Evolutionary conservation across 2,888 invertebrate species (phyloP).

Genomic region (Papilio demoleus): DNA sequence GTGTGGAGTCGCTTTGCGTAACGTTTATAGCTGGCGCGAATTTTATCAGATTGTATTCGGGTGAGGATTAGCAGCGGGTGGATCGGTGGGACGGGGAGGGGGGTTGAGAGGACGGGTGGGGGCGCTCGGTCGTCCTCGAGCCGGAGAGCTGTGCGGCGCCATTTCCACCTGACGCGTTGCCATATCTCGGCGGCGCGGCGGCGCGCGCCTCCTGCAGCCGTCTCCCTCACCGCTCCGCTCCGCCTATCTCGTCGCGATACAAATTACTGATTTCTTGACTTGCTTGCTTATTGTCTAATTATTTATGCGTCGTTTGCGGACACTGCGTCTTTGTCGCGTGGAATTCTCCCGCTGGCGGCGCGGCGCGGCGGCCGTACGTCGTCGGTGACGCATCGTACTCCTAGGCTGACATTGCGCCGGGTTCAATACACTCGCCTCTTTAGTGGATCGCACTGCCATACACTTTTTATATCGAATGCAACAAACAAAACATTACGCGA

Average conservation of each 20-base stretch:
- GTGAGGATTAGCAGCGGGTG: constrained; percentile 76
- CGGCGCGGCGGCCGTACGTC: constrained; percentile 57
- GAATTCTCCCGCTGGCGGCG: constrained; percentile 64
- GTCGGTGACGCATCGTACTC: constrained; percentile 72
- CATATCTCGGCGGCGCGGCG: constrained; percentile 75
- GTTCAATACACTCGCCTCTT: constrained; percentile 74
- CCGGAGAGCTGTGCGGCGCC: constrained; percentile 71
- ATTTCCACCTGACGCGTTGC: constrained; percentile 83
- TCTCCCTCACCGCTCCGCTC: constrained; percentile 76
- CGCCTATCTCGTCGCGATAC: constrained; percentile 79
- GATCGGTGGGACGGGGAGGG: constrained; percentile 55
- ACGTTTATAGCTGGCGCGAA: constrained; percentile 83
- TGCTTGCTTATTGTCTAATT: constrained; percentile 82
- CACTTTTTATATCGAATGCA: constrained; percentile 45
- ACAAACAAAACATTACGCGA: constrained; percentile 39
- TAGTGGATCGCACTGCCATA: constrained; percentile 49
- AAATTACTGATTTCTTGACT: constrained; percentile 81
- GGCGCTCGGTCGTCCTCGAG: constrained; percentile 68
- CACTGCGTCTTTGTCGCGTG: constrained; percentile 70
- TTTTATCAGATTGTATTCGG: constrained; percentile 82
- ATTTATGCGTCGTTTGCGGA: constrained; percentile 79
- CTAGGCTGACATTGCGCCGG: constrained; percentile 67
- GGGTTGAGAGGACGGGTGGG: constrained; percentile 53
- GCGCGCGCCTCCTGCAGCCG: constrained; percentile 70
- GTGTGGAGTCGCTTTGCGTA: constrained; percentile 80